These are phyloP conservation scores for Bombus turneri DNA, from an alignment of 1,140 invertebrate species.

Conservation along the genomic window DNA sequence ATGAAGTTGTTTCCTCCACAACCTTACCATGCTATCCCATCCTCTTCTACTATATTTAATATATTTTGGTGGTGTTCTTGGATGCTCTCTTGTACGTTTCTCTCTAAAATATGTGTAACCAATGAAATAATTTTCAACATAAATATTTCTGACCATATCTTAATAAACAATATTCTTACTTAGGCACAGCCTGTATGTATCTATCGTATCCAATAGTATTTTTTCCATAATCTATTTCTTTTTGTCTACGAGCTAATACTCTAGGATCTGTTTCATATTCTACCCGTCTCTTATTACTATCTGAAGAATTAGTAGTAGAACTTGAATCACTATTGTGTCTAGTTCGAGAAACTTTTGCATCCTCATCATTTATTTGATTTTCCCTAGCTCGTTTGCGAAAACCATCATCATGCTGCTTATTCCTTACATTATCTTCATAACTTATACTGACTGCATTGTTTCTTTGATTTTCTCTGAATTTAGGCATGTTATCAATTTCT, in stretches of 20 bases:
- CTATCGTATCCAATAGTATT: conserved; percentile 94
- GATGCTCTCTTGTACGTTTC: conserved; percentile 87
- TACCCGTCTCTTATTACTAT: conserved; percentile 64
- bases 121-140: not conserved
- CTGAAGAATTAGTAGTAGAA: conserved; percentile 74
- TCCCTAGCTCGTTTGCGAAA: conserved; percentile 65
- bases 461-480: not conserved
- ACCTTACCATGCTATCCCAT: conserved; percentile 93
- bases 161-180: conserved; percentile 82
- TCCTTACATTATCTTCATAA: conserved; percentile 37
- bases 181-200: conserved; percentile 89
- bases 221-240: conserved; percentile 97
- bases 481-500: conserved; percentile 11
- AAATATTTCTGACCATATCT: not conserved
- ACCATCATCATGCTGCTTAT: conserved; percentile 40
- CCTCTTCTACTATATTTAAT: conserved; percentile 93
- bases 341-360: conserved; percentile 64
- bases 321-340: conserved; percentile 76
- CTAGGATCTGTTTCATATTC: conserved; percentile 89
- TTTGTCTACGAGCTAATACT: conserved; percentile 90
- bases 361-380: conserved; percentile 44
- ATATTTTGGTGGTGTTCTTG: conserved; percentile 93
- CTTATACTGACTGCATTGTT: conserved; percentile 29
- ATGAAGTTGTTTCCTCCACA: conserved; percentile 94
- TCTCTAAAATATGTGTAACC: conserved; percentile 82